Evolutionary conservation across 2,113 vertebrate genomes (phyloP), one percentile per base, ranked within the genome.

Genomic region (Bostrychus sinensis): DNA sequence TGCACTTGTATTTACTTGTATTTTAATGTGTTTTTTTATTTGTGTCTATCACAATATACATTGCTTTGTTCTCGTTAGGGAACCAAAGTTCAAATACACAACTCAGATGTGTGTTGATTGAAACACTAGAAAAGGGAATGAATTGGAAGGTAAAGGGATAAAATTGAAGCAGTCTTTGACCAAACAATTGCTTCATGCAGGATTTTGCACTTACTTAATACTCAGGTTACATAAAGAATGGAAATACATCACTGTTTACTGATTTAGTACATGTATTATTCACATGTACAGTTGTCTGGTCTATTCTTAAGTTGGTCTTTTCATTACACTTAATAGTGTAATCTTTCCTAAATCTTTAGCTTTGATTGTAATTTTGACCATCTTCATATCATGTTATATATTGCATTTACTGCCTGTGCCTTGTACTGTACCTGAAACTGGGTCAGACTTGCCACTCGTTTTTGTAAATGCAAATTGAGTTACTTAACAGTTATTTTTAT

Each of bases 211-310:
- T 60, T 56, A 56, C 62, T 68, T 28, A 41, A 13, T 58, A 62
- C 78, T 87, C 83, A 81, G 80, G 85, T 61, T 63, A 78, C 28
- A 64, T 20, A 30, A 57, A 64, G 39, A 37, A 53, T 30, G 3
- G 58, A 70, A 75, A 39, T 19, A 23, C 65, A 1, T 61, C 53
- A 19, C 32, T 22, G 66, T 59, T 63, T 41, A 62, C 8, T 45
- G 16, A 7, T 41, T 58, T 26, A 41, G 19, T 9, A 34, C 20
- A 8, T 56, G 14, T 7, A 5, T 17, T 10, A n/a, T 12, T 28
- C 12, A 9, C 48, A 14, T 51, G 48, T 38, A 22, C 23, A 50
- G 13, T 4, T 3, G 48, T 38, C n/a, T 34, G 11, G 32, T 4
- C 32, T 0, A 8, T 34, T 34, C 11, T 34, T 34, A 34, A 1